These are phyloP conservation scores for Chascanopsetta lugubris DNA, from an alignment of 2,113 vertebrate species.

Conservation along the genomic window DNA sequence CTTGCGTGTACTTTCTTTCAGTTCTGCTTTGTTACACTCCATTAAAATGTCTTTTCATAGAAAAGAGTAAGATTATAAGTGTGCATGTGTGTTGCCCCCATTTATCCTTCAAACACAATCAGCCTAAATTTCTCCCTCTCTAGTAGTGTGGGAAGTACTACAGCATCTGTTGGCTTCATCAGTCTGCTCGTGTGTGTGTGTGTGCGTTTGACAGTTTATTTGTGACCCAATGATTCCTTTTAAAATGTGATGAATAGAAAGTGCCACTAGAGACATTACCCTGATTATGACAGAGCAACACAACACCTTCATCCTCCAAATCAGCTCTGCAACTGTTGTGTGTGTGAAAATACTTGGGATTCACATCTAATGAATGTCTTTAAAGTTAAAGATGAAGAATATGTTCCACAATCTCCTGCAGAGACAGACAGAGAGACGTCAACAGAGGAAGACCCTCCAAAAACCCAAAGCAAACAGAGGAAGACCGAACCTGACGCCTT, in stretches of 20 bases:
- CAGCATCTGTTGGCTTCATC: not conserved
- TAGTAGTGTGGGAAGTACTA: not conserved
- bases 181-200: constrained; percentile 1
- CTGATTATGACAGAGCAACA: constrained; percentile 60
- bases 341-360: too few species aligned
- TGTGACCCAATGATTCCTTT: constrained; percentile 45
- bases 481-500: too few species aligned
- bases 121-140: not conserved
- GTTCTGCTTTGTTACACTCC: too few species aligned
- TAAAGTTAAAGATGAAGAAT: too few species aligned
- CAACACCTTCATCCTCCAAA: constrained; percentile 54
- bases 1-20: too few species aligned
- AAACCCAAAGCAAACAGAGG: too few species aligned
- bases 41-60: not conserved
- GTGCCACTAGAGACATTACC: constrained; percentile 58
- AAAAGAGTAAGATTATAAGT: not conserved
- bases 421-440: too few species aligned
- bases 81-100: not conserved
- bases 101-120: not conserved
- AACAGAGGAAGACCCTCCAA: too few species aligned
- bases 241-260: constrained; percentile 56
- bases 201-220: constrained; percentile 21
- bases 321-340: constrained; percentile 16
- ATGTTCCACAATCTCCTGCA: too few species aligned
- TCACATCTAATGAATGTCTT: too few species aligned